Evolutionary conservation across 2,888 invertebrate species (phyloP).

Genomic region (Mycalesis mineus): DNA sequence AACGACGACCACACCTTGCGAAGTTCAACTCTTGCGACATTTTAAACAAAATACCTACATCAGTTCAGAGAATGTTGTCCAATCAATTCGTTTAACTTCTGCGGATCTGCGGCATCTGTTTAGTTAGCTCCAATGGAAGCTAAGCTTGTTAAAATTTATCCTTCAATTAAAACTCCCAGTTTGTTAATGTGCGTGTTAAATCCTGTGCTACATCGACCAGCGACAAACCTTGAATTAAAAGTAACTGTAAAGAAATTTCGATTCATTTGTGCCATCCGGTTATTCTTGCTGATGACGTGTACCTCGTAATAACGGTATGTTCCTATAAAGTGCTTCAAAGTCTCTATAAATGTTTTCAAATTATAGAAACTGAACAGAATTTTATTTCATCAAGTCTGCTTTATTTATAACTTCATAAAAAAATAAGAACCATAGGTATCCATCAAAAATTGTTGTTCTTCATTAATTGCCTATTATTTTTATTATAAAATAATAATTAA

Average conservation of each 20-base stretch:
- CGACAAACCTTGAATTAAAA: neutral
- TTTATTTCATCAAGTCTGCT: too few relatives aligned
- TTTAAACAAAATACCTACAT: neutral
- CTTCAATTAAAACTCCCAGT: conserved; percentile 3
- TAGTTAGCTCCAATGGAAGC: conserved; percentile 3
- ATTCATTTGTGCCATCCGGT: neutral
- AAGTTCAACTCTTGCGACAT: neutral
- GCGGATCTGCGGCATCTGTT: conserved; percentile 12
- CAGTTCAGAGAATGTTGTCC: neutral
- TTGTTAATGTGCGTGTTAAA: neutral
- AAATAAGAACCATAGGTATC: too few relatives aligned
- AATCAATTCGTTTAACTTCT: neutral
- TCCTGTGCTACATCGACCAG: neutral
- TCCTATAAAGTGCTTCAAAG: neutral
- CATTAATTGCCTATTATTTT: too few relatives aligned
- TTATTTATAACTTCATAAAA: too few relatives aligned
- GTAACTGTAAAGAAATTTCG: neutral
- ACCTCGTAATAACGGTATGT: neutral
- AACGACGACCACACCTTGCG: too few relatives aligned
- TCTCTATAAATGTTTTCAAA: too few relatives aligned
- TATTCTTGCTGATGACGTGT: neutral
- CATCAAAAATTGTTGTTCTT: too few relatives aligned
- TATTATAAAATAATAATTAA: too few relatives aligned
- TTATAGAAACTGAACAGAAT: too few relatives aligned
- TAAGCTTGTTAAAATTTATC: conserved; percentile 13